A percentile compares a stretch with the other conserved stretches of the same genome.
phyloP scores from a whole-genome alignment of 2,113 vertebrate genomes.

The Microcebus ravelobensis region DNA sequence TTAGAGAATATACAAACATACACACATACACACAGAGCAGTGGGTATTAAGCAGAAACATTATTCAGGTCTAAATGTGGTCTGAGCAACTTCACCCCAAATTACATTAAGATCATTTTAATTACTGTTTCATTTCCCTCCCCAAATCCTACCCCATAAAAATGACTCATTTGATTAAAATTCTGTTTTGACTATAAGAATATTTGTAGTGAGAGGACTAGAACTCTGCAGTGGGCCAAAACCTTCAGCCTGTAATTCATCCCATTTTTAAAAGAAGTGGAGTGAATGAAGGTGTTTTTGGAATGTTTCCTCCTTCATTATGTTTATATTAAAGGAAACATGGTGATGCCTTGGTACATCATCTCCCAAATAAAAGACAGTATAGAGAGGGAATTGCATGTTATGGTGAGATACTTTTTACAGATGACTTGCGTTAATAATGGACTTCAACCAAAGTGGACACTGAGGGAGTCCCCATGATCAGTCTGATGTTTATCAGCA shows the following conservation, averaged over 20 bases:
- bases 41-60: conserved; percentile 21
- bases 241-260: conserved; percentile 46
- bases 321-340: conserved; percentile 38
- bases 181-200: conserved; percentile 58
- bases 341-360: neutral
- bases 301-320: conserved; percentile 54
- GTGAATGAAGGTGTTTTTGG: conserved; percentile 61
- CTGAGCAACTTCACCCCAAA: neutral
- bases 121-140: conserved; percentile 11
- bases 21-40: neutral
- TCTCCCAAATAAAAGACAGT: conserved; percentile 48
- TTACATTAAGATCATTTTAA: conserved; percentile 57
- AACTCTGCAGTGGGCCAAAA: conserved; percentile 31
- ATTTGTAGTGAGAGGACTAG: conserved; percentile 36
- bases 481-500: conserved; percentile 37
- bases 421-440: conserved; percentile 66
- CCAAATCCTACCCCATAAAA: neutral
- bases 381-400: conserved; percentile 45
- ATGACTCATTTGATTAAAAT: conserved; percentile 51
- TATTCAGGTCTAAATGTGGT: neutral
- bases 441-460: conserved; percentile 55
- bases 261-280: conserved; percentile 50
- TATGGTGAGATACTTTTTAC: conserved; percentile 37
- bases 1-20: neutral
- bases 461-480: neutral